Percentiles rank a stretch among this genome's conserved stretches.
Evolutionary conservation across 2,113 vertebrate genomes (phyloP).

Genomic region (Lophochroa leadbeateri): DNA sequence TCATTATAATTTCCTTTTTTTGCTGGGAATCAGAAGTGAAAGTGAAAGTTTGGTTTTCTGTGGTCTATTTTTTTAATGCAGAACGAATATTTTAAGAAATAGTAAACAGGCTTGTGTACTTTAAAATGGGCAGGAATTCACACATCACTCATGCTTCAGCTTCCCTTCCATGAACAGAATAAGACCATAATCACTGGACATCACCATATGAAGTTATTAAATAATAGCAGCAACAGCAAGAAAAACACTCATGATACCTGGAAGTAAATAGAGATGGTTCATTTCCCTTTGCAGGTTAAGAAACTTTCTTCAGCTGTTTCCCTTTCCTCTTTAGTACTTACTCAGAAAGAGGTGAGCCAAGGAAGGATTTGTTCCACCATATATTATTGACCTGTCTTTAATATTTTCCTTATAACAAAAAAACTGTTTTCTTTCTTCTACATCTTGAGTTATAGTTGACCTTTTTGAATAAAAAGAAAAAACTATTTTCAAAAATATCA

Average conservation of each 20-base stretch:
- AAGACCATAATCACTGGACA: accelerated
- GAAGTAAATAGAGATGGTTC: neutral
- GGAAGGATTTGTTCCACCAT: neutral
- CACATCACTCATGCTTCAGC: neutral
- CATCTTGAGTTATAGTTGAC: neutral
- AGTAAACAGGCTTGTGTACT: neutral
- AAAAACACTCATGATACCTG: neutral
- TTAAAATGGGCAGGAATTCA: neutral
- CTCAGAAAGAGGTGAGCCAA: neutral
- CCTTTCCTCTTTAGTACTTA: neutral
- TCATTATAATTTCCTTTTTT: neutral
- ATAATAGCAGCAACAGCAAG: neutral
- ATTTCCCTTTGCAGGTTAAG: neutral
- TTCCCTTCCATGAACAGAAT: neutral
- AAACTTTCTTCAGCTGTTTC: neutral
- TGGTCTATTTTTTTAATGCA: neutral
- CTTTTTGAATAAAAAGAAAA: neutral
- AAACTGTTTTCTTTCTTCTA: neutral
- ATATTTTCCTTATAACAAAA: neutral
- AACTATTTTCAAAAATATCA: neutral
- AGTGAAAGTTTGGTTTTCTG: neutral
- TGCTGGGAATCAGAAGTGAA: neutral
- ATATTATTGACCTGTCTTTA: neutral
- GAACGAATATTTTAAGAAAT: neutral
- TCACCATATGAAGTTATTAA: accelerated